Evolutionary conservation across 2,888 invertebrate species (phyloP).

Genomic region (Thera obeliscata): DNA sequence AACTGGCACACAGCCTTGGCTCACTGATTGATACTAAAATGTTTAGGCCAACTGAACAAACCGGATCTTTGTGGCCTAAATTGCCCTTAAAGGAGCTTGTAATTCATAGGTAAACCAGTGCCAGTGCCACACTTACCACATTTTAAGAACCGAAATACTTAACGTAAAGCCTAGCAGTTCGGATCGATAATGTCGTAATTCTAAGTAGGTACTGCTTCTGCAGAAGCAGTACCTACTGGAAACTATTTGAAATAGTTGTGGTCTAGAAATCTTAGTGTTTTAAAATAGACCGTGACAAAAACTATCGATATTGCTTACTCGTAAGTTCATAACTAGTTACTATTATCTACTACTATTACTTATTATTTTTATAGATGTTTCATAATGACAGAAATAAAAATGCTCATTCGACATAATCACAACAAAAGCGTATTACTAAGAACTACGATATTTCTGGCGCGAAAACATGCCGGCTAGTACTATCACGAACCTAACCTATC

Average conservation of each 20-base stretch:
- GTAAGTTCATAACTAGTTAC: too few species aligned
- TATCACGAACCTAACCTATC: slow-evolving; percentile 1
- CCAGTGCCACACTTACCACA: slow-evolving; percentile 61
- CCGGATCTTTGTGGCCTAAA: slow-evolving; percentile 75
- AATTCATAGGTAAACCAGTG: slow-evolving; percentile 60
- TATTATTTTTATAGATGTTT: too few species aligned
- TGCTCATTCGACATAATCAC: slow-evolving; percentile 8
- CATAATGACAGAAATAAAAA: neutral
- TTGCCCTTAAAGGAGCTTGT: slow-evolving; percentile 68
- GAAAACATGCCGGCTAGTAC: slow-evolving; percentile 9
- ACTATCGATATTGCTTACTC: too few species aligned
- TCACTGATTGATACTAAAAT: slow-evolving; percentile 65
- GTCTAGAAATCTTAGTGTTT: too few species aligned
- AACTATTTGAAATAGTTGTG: too few species aligned
- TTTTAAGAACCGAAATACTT: slow-evolving; percentile 42
- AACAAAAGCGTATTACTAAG: slow-evolving; percentile 5
- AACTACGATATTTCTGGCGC: slow-evolving; percentile 4
- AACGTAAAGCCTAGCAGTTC: slow-evolving; percentile 45
- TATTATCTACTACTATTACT: too few species aligned
- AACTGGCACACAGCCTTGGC: slow-evolving; percentile 63
- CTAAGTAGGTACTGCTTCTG: too few species aligned
- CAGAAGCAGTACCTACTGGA: too few species aligned
- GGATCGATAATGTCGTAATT: slow-evolving; percentile 49
- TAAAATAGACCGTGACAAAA: too few species aligned
- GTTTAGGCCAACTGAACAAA: slow-evolving; percentile 68